These are phyloP conservation scores for Porites divaricata DNA, from an alignment of 92 coral and sea anemone genomes.

Conservation along the genomic window DNA sequence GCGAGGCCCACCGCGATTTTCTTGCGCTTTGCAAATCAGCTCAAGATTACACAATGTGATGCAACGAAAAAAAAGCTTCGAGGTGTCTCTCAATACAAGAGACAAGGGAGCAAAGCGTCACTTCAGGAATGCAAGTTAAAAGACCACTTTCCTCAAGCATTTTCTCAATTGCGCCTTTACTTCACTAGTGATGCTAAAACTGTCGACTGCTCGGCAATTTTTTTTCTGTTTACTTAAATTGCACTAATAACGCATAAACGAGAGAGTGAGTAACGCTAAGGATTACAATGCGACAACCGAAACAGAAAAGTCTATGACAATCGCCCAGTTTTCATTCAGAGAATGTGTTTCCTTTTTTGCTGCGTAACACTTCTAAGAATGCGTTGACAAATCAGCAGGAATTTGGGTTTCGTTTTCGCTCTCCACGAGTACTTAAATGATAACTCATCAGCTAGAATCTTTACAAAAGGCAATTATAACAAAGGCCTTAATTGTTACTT, in stretches of 20 bases:
- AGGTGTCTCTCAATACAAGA: no score
- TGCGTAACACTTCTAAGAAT: background rate
- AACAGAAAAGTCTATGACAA: slow-evolving; percentile 1
- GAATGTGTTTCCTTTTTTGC: background rate
- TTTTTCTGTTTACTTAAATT: slow-evolving; percentile 7
- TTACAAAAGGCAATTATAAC: background rate
- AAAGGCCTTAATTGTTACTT: background rate
- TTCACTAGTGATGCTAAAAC: background rate
- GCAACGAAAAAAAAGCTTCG: no score
- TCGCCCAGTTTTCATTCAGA: background rate
- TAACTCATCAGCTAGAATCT: background rate
- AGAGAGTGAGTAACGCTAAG: slow-evolving; percentile 16
- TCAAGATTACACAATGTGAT: no score
- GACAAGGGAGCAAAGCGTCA: no score
- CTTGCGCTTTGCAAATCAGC: no score
- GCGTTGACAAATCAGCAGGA: slow-evolving; percentile 13
- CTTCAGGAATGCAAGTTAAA: no score
- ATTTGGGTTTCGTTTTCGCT: background rate
- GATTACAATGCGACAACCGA: background rate
- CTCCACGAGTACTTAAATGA: background rate
- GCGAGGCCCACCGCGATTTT: no score
- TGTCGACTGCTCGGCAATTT: background rate
- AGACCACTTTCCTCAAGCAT: no score
- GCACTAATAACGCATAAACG: slow-evolving; percentile 11
- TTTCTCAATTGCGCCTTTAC: no score